Base-by-base conservation (phyloP, 2,888 invertebrate genomes). In the Osmoderma eremita region DNA sequence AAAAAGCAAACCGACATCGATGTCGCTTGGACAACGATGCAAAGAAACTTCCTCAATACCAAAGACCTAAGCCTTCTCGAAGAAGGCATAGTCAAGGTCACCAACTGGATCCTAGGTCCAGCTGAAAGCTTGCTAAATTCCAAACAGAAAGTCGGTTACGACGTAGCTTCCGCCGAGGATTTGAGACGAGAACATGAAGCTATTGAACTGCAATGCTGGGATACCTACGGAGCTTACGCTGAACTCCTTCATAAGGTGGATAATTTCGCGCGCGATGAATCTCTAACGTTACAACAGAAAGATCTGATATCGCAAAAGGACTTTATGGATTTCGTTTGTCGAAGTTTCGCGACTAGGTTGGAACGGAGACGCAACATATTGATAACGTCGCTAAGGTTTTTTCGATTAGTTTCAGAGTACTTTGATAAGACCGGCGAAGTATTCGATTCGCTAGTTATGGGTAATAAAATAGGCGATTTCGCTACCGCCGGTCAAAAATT, bases 271-370 rank as follows among this genome's bases (percentile, higher is more conserved):
- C 82, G 83, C 39, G 81, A 82, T 51, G 84, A 83, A 53, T 80
- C 77, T 62, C 58, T 77, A 45, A 77, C 75, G 6, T 69, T 75
- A 30, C 82, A 83, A 48, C 85, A 86, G 48, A 86, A 86, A 75
- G 91, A 92, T 79, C 81, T 93, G 53, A 83, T 88, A 69, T 89
- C 91, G 0, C 91, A 91, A 75, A 85, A 89, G 69, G 91, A 92
- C 77, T 92, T 92, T 78, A 92, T 93, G 91, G 91, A 93, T 81
- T 91, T 91, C 69, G 90, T 92, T 0, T 92, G 91, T 75, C 86
- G 91, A 66, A 91, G 90, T 75, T 93, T 92, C 78, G 91, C 92
- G 0, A 87, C 88, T 30, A 84, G 93, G 12, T 83, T 93, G 64
- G 92, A 93, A 77, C 85, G 90, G 42, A 82, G 93, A 42, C 84